These are phyloP conservation scores for Tamandua tetradactyla DNA, from an alignment of 2,797 vertebrate species.

Conservation along the genomic window DNA sequence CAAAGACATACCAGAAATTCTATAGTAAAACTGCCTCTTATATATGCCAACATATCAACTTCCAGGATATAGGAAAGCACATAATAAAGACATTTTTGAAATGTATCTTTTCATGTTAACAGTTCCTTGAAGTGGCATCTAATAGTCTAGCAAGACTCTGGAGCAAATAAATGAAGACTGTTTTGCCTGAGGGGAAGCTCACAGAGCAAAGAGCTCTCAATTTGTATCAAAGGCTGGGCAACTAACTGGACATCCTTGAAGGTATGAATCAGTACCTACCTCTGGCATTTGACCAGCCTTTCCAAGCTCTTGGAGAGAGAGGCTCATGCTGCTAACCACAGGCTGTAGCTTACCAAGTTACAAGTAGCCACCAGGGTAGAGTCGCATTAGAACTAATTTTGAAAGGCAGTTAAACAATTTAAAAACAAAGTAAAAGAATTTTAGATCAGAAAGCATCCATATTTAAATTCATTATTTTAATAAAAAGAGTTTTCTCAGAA, in stretches of 20 bases:
- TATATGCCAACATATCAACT: conserved; percentile 61
- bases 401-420: conserved; percentile 70
- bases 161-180: conserved; percentile 74
- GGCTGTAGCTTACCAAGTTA: conserved; percentile 81
- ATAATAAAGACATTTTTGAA: conserved; percentile 64
- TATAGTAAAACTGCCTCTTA: conserved; percentile 58
- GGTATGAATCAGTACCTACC: conserved; percentile 73
- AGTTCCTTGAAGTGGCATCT: conserved; percentile 62
- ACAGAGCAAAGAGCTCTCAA: conserved; percentile 62
- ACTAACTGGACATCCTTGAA: conserved; percentile 66
- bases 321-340: conserved; percentile 71
- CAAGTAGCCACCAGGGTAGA: conserved; percentile 37
- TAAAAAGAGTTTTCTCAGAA: not conserved
- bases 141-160: conserved; percentile 65
- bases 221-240: conserved; percentile 71
- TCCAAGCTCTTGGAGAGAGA: conserved; percentile 79
- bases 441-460: conserved; percentile 14
- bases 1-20: conserved; percentile 66
- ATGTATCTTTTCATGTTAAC: conserved; percentile 37
- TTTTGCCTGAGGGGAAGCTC: conserved; percentile 68
- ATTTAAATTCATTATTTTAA: conserved; percentile 14
- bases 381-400: conserved; percentile 61
- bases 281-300: conserved; percentile 77
- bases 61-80: conserved; percentile 41
- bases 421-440: conserved; percentile 64